Base-by-base conservation (phyloP, 2,888 invertebrate genomes). In the Orchesella flavescens region DNA sequence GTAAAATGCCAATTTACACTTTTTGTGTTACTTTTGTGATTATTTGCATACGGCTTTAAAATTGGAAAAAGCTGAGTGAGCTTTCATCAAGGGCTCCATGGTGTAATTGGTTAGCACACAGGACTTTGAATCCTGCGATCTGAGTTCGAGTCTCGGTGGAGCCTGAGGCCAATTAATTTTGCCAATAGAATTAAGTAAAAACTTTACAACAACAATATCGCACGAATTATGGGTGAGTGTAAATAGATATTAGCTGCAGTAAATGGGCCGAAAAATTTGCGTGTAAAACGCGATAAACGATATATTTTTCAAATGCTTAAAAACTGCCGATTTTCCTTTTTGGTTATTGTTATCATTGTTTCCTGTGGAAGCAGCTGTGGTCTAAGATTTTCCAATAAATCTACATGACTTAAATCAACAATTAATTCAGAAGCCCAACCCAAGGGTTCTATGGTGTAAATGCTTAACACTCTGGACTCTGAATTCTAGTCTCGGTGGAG, bases 111-210 rank as follows among this genome's bases (percentile, higher is more conserved):
- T 87, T 84, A 87, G 82, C 87, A 87, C 87, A 85, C 86, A 85
- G 86, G 87, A 87, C 87, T 87, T 84, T 87, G 87, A 87, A 87
- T 86, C 86, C 87, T 81, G 83, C 84, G 83, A 86, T 85, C 85
- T 85, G 87, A 86, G 87, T 86, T 87, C 87, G 86, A 87, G 84
- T 87, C 87, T 86, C 87, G 85, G 86, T 86, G 85, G 86, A 83
- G 85, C 87, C 87, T 87, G 34, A 4, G 34, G 7, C 3, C 34
- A 34, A 34, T 34, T 7, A 4, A 4, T 34, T 34, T 34, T n/a
- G n/a, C n/a, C n/a, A n/a, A n/a, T n/a, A n/a, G n/a, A n/a, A n/a
- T n/a, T n/a, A n/a, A n/a, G n/a, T n/a, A n/a, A n/a, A n/a, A n/a
- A n/a, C n/a, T n/a, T n/a, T n/a, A n/a, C n/a, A n/a, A n/a, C n/a